Percentiles rank a stretch among this genome's conserved stretches.
Evolutionary conservation across 53 echinoderm and acorn worm genomes (phyloP).

Genomic region (Pentamera pediparva): DNA sequence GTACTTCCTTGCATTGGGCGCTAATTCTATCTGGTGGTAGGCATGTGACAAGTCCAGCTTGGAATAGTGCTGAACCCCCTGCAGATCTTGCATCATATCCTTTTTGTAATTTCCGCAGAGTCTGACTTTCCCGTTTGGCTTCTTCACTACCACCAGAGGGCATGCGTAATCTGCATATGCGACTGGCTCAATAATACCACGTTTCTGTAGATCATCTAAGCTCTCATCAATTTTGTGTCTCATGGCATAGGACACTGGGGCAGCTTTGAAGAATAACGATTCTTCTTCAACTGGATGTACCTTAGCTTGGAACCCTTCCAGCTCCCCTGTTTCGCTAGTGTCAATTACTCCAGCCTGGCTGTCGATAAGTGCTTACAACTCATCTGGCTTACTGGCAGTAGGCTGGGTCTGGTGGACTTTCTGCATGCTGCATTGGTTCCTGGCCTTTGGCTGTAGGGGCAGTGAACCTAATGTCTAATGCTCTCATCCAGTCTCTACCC

Average conservation of each 20-base stretch:
- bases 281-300: too few relatives aligned
- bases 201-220: slow-evolving; percentile 36
- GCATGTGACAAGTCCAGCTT: slow-evolving; percentile 57
- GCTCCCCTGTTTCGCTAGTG: background rate
- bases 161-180: slow-evolving; percentile 47
- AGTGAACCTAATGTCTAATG: too few relatives aligned
- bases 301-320: too few relatives aligned
- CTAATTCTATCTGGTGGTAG: slow-evolving; percentile 57
- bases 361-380: too few relatives aligned
- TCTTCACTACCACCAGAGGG: slow-evolving; percentile 42
- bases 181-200: slow-evolving; percentile 39
- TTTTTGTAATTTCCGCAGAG: slow-evolving; percentile 55
- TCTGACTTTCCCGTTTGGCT: slow-evolving; percentile 44
- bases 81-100: slow-evolving; percentile 45
- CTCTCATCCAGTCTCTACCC: too few relatives aligned
- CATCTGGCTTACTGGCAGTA: background rate
- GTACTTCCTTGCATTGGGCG: slow-evolving; percentile 27
- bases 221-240: too few relatives aligned
- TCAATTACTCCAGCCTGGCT: too few relatives aligned
- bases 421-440: too few relatives aligned
- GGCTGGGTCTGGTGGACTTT: background rate
- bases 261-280: slow-evolving; percentile 51
- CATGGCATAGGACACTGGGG: slow-evolving; percentile 42
- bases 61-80: slow-evolving; percentile 39
- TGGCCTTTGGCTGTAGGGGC: too few relatives aligned